phyloP scores from a whole-genome alignment of 2,113 vertebrate genomes.

The Microcebus ravelobensis region DNA sequence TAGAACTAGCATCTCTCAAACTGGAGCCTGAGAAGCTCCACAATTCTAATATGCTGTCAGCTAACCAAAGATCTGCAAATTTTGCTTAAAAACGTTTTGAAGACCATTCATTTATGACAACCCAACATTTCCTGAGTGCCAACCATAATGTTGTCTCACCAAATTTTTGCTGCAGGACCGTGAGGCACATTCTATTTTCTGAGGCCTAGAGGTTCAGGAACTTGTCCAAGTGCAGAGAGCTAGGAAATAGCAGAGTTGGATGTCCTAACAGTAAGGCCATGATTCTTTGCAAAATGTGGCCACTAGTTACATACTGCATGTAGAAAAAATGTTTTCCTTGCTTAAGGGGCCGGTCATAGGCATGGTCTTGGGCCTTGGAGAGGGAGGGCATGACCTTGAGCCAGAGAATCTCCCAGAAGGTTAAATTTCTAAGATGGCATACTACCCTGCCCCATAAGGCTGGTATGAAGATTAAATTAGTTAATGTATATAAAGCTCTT shows the following conservation, averaged over 20 bases:
- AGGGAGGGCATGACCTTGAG: not conserved
- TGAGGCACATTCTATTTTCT: not conserved
- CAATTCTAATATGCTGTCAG: not conserved
- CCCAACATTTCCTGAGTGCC: constrained; percentile 3
- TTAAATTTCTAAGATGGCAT: not conserved
- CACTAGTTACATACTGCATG: not conserved
- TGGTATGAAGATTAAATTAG: not conserved
- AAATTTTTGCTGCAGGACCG: not conserved
- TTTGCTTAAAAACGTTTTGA: not conserved
- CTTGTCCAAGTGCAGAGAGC: not conserved
- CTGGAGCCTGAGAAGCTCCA: not conserved
- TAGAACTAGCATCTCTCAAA: constrained; percentile 33
- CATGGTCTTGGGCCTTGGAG: not conserved
- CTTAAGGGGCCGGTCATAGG: not conserved
- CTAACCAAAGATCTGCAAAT: constrained; percentile 3
- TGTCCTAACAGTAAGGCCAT: not conserved
- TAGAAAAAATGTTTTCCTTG: not conserved
- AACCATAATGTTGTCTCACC: not conserved
- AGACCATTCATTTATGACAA: constrained; percentile 41
- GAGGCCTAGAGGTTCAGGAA: not conserved
- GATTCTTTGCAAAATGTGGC: not conserved
- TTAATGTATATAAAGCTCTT: not conserved
- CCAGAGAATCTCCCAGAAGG: not conserved
- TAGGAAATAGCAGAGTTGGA: not conserved
- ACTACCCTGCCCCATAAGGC: not conserved